These are phyloP conservation scores for Rambutsinella grinnellia DNA, from an alignment of 2,888 invertebrate species.

Conservation along the genomic window DNA sequence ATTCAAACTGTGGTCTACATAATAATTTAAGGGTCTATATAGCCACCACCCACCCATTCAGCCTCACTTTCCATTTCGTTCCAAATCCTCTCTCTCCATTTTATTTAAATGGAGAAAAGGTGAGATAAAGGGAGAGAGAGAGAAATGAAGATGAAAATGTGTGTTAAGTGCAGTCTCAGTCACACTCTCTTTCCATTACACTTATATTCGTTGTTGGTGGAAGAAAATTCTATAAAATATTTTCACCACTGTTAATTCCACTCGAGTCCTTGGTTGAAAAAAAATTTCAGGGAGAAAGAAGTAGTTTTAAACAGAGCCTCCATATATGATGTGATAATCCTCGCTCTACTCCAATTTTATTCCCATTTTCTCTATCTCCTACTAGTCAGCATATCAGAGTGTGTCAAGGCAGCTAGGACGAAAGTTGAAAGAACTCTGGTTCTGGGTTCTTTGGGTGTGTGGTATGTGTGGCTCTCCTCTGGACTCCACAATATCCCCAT, in stretches of 20 bases:
- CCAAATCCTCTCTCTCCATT: not conserved
- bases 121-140: not conserved
- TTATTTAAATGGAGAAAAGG: conserved; percentile 29
- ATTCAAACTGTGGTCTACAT: too few relatives aligned
- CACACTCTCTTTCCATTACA: conserved; percentile 18
- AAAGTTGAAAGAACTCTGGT: conserved; percentile 50
- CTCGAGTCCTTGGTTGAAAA: not conserved
- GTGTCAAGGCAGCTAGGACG: conserved; percentile 55
- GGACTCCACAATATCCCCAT: conserved; percentile 32
- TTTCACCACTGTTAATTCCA: not conserved
- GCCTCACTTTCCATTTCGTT: conserved; percentile 18
- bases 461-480: conserved; percentile 18
- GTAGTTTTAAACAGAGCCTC: not conserved
- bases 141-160: conserved; percentile 22
- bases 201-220: not conserved
- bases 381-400: conserved; percentile 23
- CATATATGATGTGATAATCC: not conserved
- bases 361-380: not conserved
- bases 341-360: not conserved
- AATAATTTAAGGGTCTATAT: conserved; percentile 46
- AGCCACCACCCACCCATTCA: conserved; percentile 5
- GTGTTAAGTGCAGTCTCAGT: conserved; percentile 40
- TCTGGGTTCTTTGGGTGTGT: not conserved
- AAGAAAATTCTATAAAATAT: conserved; percentile 15
- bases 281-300: conserved; percentile 12